A percentile compares a stretch with the other conserved stretches of the same genome.
phyloP scores from a whole-genome alignment of 2,888 invertebrate genomes.

The Pollenia labialis region DNA sequence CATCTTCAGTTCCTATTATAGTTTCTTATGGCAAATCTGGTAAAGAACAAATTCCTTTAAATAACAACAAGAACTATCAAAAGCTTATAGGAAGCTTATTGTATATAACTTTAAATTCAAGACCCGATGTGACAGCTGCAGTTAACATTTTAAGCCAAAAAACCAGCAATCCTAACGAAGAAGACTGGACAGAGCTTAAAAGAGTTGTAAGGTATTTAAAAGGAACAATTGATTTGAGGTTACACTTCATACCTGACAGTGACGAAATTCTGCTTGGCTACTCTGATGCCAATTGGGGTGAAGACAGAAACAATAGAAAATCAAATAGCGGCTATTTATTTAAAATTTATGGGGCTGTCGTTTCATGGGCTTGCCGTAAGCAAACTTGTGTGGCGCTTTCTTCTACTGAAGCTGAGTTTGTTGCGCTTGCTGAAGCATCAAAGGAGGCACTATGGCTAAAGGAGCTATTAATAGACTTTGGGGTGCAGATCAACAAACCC shows the following conservation, averaged over 20 bases:
- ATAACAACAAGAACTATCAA: neutral
- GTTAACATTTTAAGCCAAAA: slow-evolving; percentile 16
- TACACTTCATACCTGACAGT: neutral
- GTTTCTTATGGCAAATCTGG: neutral
- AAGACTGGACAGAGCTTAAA: slow-evolving; percentile 7
- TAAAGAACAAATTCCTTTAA: neutral
- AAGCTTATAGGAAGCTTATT: neutral
- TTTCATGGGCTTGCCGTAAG: slow-evolving; percentile 26
- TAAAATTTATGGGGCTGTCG: slow-evolving; percentile 19
- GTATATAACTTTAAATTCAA: neutral
- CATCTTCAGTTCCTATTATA: neutral
- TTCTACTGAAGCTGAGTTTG: slow-evolving; percentile 47
- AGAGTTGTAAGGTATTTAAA: neutral
- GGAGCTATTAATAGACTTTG: slow-evolving; percentile 24
- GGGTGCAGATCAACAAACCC: neutral
- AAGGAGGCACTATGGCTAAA: slow-evolving; percentile 43
- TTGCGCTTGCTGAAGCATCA: slow-evolving; percentile 41
- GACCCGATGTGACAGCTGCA: neutral
- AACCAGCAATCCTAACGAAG: slow-evolving; percentile 10
- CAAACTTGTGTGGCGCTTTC: slow-evolving; percentile 41
- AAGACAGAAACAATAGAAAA: slow-evolving; percentile 50
- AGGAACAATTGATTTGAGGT: neutral
- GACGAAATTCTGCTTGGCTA: neutral
- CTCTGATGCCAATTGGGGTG: slow-evolving; percentile 37
- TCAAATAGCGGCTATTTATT: slow-evolving; percentile 47